Evolutionary conservation across 1,140 invertebrate species (phyloP).

Genomic region (Ylistrum balloti): DNA sequence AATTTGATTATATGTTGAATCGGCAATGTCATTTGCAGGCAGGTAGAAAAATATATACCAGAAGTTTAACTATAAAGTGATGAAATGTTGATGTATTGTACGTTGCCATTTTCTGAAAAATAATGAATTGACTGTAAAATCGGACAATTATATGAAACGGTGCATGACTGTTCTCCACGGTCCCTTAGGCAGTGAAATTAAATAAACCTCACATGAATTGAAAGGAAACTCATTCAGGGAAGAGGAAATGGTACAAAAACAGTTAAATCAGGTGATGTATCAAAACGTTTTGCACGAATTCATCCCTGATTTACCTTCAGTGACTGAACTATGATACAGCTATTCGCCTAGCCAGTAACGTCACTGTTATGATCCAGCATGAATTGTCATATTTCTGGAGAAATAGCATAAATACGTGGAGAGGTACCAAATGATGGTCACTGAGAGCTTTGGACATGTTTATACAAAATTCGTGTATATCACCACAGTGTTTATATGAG

Average conservation of each 20-base stretch:
- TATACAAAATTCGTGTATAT: too few species aligned
- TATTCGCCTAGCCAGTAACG: neutral
- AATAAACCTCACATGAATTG: neutral
- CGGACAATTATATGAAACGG: neutral
- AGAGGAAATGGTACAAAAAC: constrained; percentile 39
- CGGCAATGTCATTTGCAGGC: neutral
- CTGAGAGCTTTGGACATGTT: too few species aligned
- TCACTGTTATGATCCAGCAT: neutral
- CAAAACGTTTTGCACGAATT: constrained; percentile 24
- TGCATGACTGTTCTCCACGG: neutral
- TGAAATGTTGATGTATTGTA: neutral
- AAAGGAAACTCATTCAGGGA: neutral
- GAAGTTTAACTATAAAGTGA: neutral
- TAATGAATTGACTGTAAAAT: neutral
- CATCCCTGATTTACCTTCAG: neutral
- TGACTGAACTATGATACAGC: neutral
- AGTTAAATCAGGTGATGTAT: neutral
- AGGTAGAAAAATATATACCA: neutral
- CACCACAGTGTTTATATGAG: too few species aligned
- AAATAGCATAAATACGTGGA: too few species aligned
- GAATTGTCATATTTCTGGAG: too few species aligned
- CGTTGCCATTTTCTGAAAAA: neutral
- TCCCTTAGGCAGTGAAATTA: neutral
- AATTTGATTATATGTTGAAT: too few species aligned
- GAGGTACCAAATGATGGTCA: too few species aligned